Percentiles rank a stretch among this genome's conserved stretches.
Conservation (phyloP, 2,113 vertebrate genomes). For the Ivindomyrus marchei region DNA sequence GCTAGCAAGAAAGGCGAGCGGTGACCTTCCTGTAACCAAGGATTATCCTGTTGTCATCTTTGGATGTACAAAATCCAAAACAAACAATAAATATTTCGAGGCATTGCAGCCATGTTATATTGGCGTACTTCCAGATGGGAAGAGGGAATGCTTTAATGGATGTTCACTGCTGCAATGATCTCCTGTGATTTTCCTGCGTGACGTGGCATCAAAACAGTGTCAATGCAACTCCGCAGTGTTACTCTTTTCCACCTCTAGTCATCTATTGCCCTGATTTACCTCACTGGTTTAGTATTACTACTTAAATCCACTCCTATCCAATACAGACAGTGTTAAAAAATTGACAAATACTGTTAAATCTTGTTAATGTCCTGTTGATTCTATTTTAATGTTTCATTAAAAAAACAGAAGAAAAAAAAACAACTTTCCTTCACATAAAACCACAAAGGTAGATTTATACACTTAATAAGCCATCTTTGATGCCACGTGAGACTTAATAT, state of each 20-base stretch:
- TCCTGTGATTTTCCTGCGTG: neutral
- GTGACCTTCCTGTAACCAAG: neutral
- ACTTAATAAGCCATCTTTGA: neutral
- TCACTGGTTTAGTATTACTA: neutral
- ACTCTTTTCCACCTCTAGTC: neutral
- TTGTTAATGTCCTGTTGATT: neutral
- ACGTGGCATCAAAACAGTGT: neutral
- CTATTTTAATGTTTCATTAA: neutral
- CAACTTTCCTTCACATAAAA: neutral
- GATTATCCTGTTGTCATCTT: neutral
- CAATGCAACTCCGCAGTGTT: neutral
- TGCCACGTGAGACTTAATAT: neutral
- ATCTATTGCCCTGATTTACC: neutral
- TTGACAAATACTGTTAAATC: neutral
- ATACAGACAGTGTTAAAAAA: neutral
- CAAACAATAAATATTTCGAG: constrained; percentile 10
- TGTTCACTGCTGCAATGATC: neutral
- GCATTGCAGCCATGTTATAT: constrained; percentile 25
- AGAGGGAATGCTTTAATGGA: constrained; percentile 12
- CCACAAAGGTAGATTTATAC: neutral
- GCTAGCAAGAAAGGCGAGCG: constrained; percentile 25
- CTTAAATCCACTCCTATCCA: neutral
- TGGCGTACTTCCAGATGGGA: constrained; percentile 21
- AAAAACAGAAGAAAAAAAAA: neutral
- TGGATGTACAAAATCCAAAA: neutral